Percentiles rank a stretch among this genome's conserved stretches.
Evolutionary conservation across 2,797 vertebrate species (phyloP).

Genomic region (Neosalanx taihuensis): DNA sequence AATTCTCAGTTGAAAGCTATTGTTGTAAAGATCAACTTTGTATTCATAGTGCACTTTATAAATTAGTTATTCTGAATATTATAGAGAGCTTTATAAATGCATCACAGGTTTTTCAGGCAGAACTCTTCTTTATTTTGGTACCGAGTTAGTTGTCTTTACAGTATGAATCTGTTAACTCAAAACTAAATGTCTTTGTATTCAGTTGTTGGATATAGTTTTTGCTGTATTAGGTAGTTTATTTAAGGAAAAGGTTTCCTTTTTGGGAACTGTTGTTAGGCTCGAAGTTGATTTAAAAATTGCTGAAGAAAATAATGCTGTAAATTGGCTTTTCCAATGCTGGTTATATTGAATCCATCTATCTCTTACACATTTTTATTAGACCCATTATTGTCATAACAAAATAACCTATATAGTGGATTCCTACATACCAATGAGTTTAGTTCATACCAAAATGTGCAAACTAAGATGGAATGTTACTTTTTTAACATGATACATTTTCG

Average conservation of each 20-base stretch:
- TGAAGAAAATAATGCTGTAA: conserved; percentile 39
- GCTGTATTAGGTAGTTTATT: conserved; percentile 48
- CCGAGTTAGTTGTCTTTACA: conserved; percentile 49
- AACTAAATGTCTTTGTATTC: conserved; percentile 37
- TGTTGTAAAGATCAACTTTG: conserved; percentile 63
- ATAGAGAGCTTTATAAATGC: conserved; percentile 55
- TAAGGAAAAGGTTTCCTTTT: conserved; percentile 42
- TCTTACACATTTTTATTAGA: conserved; percentile 28
- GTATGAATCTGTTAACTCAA: conserved; percentile 32
- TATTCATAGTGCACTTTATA: conserved; percentile 72
- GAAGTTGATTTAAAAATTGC: not conserved
- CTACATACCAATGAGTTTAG: conserved; percentile 26
- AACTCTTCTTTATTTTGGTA: conserved; percentile 51
- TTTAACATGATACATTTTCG: conserved; percentile 14
- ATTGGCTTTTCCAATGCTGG: conserved; percentile 42
- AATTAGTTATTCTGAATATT: conserved; percentile 55
- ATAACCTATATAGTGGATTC: conserved; percentile 29
- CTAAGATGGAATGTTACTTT: conserved; percentile 20
- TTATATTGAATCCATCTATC: conserved; percentile 32
- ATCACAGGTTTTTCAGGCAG: conserved; percentile 49
- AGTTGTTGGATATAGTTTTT: conserved; percentile 49
- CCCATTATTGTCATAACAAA: conserved; percentile 37
- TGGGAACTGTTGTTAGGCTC: conserved; percentile 34
- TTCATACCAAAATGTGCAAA: conserved; percentile 19
- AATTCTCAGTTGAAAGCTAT: conserved; percentile 60